Conservation (phyloP, 2,113 vertebrate species). For the Uropsilus gracilis region DNA sequence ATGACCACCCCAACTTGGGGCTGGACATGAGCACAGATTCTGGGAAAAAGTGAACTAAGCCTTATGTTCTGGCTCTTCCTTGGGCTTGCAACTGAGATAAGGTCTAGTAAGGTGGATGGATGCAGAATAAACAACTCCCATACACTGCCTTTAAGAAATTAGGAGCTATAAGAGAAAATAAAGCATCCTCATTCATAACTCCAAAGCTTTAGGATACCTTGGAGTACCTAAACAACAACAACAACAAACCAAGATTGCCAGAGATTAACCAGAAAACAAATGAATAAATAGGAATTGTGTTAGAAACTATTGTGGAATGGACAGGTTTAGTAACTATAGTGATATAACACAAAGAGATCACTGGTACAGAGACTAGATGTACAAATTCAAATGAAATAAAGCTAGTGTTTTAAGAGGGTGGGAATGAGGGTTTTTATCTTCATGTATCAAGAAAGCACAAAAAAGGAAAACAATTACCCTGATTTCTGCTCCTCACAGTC, state of each 20-base stretch:
- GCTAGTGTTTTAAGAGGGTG: background rate
- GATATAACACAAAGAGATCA: background rate
- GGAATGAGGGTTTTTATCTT: background rate
- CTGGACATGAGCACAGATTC: background rate
- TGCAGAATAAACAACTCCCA: background rate
- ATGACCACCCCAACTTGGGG: accelerated
- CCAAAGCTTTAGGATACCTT: background rate
- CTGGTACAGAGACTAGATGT: background rate
- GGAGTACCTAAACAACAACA: background rate
- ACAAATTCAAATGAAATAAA: background rate
- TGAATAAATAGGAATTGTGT: background rate
- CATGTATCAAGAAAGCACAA: background rate
- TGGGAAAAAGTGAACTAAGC: background rate
- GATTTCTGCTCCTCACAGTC: background rate
- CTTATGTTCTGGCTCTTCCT: background rate
- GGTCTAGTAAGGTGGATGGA: background rate
- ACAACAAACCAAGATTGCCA: background rate
- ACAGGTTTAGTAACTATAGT: background rate
- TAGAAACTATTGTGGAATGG: background rate
- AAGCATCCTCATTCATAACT: background rate
- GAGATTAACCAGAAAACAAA: background rate
- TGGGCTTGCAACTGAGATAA: background rate
- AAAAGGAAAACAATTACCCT: background rate
- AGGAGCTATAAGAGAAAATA: background rate
- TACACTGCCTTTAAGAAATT: background rate